Conservation (phyloP, 1,140 invertebrate genomes). For the Prorops nasuta region DNA sequence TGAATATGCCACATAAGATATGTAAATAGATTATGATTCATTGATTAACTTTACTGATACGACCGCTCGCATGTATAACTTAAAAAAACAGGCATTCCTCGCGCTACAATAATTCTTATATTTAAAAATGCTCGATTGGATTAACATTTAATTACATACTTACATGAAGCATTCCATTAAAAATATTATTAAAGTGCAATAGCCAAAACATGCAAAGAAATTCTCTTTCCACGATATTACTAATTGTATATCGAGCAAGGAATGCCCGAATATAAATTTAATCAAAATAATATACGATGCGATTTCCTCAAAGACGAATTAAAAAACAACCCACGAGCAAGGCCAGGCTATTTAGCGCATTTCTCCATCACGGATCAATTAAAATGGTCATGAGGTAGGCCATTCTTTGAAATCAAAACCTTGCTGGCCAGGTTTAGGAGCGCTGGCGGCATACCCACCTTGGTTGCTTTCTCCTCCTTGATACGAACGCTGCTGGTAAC, state of each 20-base stretch:
- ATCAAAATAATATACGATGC: constrained; percentile 11
- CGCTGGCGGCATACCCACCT: constrained; percentile 61
- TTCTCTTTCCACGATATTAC: no score
- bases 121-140: no score
- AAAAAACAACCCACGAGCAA: constrained; percentile 49
- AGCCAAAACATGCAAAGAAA: no score
- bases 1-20: constrained; percentile 9
- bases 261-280: constrained; percentile 18
- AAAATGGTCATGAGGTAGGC: constrained; percentile 63
- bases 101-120: no score
- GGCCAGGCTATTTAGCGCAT: constrained; percentile 49
- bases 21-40: constrained; percentile 1
- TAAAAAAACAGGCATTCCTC: no score
- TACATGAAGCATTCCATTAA: no score
- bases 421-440: constrained; percentile 59
- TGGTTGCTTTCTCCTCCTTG: constrained; percentile 56
- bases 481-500: constrained; percentile 56
- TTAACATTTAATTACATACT: no score
- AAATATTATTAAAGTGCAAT: no score
- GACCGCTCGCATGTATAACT: constrained; percentile 31
- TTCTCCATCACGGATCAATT: constrained; percentile 50
- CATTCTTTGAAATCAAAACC: constrained; percentile 64
- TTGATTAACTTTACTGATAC: neutral
- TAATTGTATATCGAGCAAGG: constrained; percentile 3
- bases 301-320: constrained; percentile 20